A percentile compares a stretch with the other conserved stretches of the same genome.
phyloP scores from a whole-genome alignment of 1,140 invertebrate genomes.

The Drosophila athabasca region DNA sequence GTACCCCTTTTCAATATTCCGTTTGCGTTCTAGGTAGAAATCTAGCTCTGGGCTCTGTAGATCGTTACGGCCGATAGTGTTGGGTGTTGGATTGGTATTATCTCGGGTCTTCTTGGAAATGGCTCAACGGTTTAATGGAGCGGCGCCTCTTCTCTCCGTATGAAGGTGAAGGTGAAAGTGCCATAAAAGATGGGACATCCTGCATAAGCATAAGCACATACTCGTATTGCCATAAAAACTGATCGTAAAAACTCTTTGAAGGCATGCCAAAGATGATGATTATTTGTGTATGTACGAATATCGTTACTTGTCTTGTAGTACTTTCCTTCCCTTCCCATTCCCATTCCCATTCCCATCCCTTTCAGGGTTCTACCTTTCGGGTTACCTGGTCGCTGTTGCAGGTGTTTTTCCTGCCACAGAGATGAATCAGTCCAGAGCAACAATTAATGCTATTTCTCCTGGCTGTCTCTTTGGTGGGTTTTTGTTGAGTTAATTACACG shows the following conservation, averaged over 20 bases:
- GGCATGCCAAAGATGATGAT: conserved; percentile 25
- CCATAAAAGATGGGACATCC: conserved; percentile 41
- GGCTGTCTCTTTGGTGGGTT: conserved; percentile 5
- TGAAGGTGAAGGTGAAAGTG: conserved; percentile 47
- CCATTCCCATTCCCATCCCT: neutral
- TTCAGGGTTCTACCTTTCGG: neutral
- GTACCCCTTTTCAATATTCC: conserved; percentile 6
- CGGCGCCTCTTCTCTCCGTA: conserved; percentile 5
- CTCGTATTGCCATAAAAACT: conserved; percentile 30
- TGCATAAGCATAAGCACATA: conserved; percentile 9
- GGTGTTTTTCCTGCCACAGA: conserved; percentile 40
- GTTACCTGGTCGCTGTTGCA: conserved; percentile 17
- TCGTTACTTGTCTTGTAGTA: neutral
- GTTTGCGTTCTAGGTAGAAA: neutral
- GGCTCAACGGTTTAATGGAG: conserved; percentile 34
- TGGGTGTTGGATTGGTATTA: conserved; percentile 1
- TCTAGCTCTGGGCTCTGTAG: conserved; percentile 9
- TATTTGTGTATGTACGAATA: neutral
- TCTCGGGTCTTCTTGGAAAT: conserved; percentile 26
- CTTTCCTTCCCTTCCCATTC: conserved; percentile 25
- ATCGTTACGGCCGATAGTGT: conserved; percentile 28
- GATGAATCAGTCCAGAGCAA: conserved; percentile 36
- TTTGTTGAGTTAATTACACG: too few species aligned
- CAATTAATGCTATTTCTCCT: conserved; percentile 26
- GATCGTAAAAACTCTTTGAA: conserved; percentile 43